phyloP scores from a whole-genome alignment of 1,140 invertebrate species.

The Pseudobourletiella spinata region DNA sequence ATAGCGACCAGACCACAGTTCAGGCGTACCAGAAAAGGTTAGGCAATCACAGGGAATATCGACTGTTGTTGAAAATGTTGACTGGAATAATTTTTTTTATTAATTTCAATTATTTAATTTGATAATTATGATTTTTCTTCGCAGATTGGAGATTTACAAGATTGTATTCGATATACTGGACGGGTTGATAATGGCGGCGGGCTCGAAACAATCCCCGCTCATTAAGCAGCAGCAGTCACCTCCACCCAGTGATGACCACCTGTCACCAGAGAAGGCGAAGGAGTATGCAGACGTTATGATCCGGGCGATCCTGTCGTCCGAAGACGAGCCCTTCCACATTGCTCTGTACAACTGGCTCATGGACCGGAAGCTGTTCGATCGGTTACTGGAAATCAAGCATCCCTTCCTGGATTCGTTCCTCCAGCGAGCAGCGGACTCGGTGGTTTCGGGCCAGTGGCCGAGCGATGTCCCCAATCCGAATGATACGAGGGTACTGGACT shows the following conservation, averaged over 20 bases:
- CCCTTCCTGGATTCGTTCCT: conserved; percentile 39
- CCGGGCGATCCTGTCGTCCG: conserved; percentile 42
- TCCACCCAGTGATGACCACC: not conserved
- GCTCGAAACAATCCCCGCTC: conserved; percentile 18
- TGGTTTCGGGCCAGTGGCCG: conserved; percentile 27
- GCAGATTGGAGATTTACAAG: conserved; percentile 29
- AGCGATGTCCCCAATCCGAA: conserved; percentile 25
- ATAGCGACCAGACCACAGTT: conserved; percentile 16
- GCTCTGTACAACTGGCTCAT: conserved; percentile 91
- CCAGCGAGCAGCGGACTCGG: conserved; percentile 36
- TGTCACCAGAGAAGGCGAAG: conserved; percentile 6
- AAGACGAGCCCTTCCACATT: conserved; percentile 83
- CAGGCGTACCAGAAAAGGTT: conserved; percentile 58
- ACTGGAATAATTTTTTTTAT: too few species aligned
- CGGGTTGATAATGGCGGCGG: conserved; percentile 3
- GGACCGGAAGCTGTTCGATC: conserved; percentile 60
- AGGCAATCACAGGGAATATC: too few species aligned
- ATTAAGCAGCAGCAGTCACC: not conserved
- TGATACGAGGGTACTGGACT: conserved; percentile 58
- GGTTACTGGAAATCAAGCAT: conserved; percentile 40
- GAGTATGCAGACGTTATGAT: conserved; percentile 41
- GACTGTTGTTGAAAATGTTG: too few species aligned
- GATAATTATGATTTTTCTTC: not conserved
- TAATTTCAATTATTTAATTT: too few species aligned
- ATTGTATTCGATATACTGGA: conserved; percentile 32